These are phyloP conservation scores for Oreohelix idahoensis DNA, from an alignment of 1,140 invertebrate species.

Conservation along the genomic window DNA sequence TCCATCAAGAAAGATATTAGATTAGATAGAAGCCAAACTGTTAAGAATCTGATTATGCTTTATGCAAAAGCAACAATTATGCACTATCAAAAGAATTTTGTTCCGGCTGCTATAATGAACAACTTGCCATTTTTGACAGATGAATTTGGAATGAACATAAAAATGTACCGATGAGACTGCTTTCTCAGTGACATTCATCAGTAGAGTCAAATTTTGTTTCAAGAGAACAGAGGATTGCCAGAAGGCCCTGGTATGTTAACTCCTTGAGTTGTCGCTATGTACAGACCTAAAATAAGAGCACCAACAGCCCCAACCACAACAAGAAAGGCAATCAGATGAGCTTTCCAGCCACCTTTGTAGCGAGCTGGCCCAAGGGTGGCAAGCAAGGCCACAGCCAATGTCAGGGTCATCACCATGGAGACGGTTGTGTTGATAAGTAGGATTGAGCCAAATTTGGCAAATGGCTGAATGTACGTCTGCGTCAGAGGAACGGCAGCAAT, in stretches of 20 bases:
- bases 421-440: conserved; percentile 68
- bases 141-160: no score
- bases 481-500: conserved; percentile 66
- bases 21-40: no score
- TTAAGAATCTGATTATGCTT: no score
- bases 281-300: conserved; percentile 50
- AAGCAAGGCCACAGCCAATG: conserved; percentile 60
- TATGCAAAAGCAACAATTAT: background rate
- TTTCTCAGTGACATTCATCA: no score
- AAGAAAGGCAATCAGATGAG: conserved; percentile 48
- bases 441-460: conserved; percentile 67
- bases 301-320: conserved; percentile 46
- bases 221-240: conserved; percentile 57
- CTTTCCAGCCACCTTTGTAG: conserved; percentile 53
- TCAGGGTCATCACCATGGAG: conserved; percentile 64
- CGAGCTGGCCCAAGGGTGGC: conserved; percentile 56
- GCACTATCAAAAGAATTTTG: background rate
- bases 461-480: conserved; percentile 65
- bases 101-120: background rate
- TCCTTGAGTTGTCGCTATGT: conserved; percentile 44
- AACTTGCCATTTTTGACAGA: no score
- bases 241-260: conserved; percentile 64
- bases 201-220: background rate
- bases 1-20: no score
- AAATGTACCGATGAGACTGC: no score